These are phyloP conservation scores for Stichodactyla helianthus DNA, from an alignment of 64 coral and sea anemone genomes.

Conservation along the genomic window DNA sequence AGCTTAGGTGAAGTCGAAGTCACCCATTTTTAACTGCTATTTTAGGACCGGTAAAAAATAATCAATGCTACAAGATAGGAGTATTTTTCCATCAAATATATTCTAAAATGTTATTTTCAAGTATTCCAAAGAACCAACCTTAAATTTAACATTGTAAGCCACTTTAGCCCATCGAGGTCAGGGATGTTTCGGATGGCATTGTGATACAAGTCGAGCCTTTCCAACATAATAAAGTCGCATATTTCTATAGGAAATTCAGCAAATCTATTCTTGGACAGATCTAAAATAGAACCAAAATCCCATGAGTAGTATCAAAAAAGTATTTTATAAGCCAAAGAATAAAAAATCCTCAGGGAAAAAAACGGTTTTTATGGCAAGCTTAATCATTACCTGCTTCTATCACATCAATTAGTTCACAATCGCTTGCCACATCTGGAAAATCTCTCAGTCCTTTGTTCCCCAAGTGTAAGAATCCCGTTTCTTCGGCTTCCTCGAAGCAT, in stretches of 20 bases:
- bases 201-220: conserved; percentile 85
- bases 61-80: not conserved
- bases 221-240: conserved; percentile 96
- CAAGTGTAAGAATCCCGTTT: conserved; percentile 81
- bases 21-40: not conserved
- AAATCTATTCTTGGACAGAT: conserved; percentile 91
- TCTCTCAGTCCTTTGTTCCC: conserved; percentile 80
- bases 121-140: conserved; percentile 46
- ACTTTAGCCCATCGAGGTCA: conserved; percentile 57
- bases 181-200: conserved; percentile 78
- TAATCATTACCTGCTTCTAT: conserved; percentile 88
- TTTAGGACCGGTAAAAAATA: not conserved
- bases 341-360: not conserved
- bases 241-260: conserved; percentile 83
- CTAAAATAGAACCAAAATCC: conserved; percentile 43
- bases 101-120: not conserved
- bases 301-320: not conserved
- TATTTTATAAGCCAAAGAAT: not conserved
- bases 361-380: not conserved
- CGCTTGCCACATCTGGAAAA: conserved; percentile 85
- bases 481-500: conserved; percentile 96
- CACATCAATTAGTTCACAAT: conserved; percentile 98
- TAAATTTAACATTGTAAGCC: conserved; percentile 74
- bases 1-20: not conserved
- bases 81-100: not conserved